Conservation (phyloP, 2,113 vertebrate genomes). For the Blennius ocellaris region DNA sequence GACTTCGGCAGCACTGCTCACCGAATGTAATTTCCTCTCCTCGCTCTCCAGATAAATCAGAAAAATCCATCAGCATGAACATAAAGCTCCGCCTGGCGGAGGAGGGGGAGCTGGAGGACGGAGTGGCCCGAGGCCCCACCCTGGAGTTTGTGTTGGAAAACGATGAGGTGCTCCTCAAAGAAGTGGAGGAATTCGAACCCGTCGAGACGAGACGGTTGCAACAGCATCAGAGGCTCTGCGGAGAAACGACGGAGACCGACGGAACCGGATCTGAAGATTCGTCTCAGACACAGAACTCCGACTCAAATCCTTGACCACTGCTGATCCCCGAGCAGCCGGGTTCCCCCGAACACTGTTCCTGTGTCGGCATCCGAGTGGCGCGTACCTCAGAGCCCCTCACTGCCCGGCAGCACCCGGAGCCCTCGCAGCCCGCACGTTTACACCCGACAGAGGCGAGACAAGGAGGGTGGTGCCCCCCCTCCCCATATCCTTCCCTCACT, state of each 20-base stretch:
- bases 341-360: constrained; percentile 28
- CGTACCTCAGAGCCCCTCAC: constrained; percentile 56
- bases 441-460: constrained; percentile 9
- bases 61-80: constrained; percentile 74
- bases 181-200: constrained; percentile 39
- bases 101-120: constrained; percentile 68
- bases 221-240: constrained; percentile 2
- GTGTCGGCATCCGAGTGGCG: constrained; percentile 28
- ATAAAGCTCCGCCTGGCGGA: constrained; percentile 81
- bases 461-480: background rate
- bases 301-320: constrained; percentile 45
- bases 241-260: background rate
- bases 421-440: constrained; percentile 41
- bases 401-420: constrained; percentile 46
- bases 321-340: constrained; percentile 10
- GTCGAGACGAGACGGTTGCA: constrained; percentile 11
- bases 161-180: constrained; percentile 50
- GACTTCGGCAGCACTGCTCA: background rate
- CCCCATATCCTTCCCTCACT: constrained; percentile 7
- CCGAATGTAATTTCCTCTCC: background rate
- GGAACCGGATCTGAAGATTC: constrained; percentile 38
- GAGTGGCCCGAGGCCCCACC: constrained; percentile 50
- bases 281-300: constrained; percentile 22
- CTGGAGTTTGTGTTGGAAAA: constrained; percentile 79
- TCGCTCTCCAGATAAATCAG: constrained; percentile 65